These are phyloP conservation scores for Nothoprocta perdicaria DNA, from an alignment of 2,113 vertebrate genomes.

Conservation along the genomic window DNA sequence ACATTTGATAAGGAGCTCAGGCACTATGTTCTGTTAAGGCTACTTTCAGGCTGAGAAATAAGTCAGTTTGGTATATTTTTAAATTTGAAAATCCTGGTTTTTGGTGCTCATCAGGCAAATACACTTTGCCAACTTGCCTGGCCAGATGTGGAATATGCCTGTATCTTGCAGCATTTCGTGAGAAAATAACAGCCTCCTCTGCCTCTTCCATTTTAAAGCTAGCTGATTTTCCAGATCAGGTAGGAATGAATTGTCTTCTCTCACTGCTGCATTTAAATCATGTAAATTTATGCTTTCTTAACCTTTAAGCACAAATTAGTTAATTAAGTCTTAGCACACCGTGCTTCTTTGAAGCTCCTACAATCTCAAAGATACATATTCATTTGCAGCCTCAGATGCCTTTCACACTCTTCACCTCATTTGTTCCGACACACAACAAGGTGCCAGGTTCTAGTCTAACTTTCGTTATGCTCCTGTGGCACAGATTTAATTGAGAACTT, in stretches of 20 bases:
- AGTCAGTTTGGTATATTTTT: neutral
- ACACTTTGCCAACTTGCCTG: neutral
- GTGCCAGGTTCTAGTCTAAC: neutral
- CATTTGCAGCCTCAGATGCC: neutral
- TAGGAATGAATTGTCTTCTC: neutral
- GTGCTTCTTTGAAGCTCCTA: neutral
- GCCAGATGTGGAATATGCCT: neutral
- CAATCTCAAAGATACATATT: neutral
- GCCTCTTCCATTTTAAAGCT: neutral
- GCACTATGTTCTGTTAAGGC: neutral
- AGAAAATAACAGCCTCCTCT: neutral
- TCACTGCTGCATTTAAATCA: neutral
- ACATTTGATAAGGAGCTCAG: neutral
- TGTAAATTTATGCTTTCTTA: neutral
- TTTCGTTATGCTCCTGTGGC: neutral
- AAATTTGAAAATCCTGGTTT: neutral
- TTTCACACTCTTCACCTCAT: neutral
- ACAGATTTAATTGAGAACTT: neutral
- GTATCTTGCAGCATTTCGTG: neutral
- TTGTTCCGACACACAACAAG: neutral
- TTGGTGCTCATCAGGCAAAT: neutral
- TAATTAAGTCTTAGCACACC: neutral
- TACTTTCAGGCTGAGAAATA: neutral
- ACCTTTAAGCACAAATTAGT: neutral
- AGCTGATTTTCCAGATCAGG: neutral